Evolutionary conservation across 1,140 invertebrate species (phyloP).

Genomic region (Zophobas atratus): DNA sequence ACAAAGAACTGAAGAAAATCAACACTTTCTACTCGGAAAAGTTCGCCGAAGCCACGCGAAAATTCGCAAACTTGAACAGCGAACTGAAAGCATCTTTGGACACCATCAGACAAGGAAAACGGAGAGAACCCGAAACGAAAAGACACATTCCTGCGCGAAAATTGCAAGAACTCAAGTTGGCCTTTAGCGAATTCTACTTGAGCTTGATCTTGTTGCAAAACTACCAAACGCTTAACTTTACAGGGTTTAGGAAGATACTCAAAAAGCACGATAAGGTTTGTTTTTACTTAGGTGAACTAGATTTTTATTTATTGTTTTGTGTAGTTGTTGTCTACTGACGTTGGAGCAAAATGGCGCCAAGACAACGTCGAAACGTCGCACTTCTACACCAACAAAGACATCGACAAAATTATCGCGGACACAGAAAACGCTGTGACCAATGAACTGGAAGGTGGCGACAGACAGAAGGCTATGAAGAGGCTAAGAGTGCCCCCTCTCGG

Average conservation of each 20-base stretch:
- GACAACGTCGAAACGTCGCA: constrained; percentile 86
- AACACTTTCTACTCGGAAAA: constrained; percentile 94
- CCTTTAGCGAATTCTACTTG: constrained; percentile 94
- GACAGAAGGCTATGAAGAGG: constrained; percentile 90
- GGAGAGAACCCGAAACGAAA: constrained; percentile 67
- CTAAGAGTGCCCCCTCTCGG: constrained; percentile 89
- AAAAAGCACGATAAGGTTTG: constrained; percentile 94
- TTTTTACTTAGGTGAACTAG: neutral
- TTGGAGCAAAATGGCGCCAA: constrained; percentile 81
- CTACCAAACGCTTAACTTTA: constrained; percentile 89
- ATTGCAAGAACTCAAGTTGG: constrained; percentile 89
- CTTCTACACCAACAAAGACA: constrained; percentile 91
- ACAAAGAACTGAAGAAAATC: constrained; percentile 89
- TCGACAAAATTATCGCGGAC: constrained; percentile 88
- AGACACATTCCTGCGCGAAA: constrained; percentile 75
- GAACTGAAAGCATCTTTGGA: constrained; percentile 77
- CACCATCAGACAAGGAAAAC: constrained; percentile 72
- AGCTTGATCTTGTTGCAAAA: constrained; percentile 85
- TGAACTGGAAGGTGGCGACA: constrained; percentile 87
- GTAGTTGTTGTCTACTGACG: constrained; percentile 73
- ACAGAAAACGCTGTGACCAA: constrained; percentile 87
- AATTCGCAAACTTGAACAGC: constrained; percentile 82
- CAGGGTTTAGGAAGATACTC: constrained; percentile 93
- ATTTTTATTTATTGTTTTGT: constrained; percentile 49
- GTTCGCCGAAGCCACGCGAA: constrained; percentile 87